These are phyloP conservation scores for Blomia tropicalis DNA, from an alignment of 2,888 invertebrate species.

Conservation along the genomic window DNA sequence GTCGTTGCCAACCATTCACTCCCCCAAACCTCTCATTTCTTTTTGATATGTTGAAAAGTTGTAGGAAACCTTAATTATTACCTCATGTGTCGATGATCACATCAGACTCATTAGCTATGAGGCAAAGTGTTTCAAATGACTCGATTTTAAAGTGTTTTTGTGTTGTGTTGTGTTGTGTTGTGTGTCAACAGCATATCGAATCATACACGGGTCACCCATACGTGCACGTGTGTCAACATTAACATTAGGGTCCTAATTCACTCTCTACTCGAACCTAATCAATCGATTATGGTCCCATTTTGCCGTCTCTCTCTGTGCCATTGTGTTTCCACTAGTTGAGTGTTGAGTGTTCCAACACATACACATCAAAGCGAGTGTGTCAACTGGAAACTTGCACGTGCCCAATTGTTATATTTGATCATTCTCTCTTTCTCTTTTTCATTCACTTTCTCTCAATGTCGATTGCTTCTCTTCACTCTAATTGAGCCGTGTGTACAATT, in stretches of 20 bases:
- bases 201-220: constrained; percentile 2
- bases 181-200: neutral
- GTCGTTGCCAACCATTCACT: too few species aligned
- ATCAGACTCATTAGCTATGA: neutral
- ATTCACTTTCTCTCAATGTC: neutral
- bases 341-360: too few species aligned
- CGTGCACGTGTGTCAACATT: constrained; percentile 7
- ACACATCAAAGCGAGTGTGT: neutral
- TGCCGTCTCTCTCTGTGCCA: neutral
- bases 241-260: neutral
- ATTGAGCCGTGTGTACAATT: neutral
- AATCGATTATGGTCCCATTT: constrained; percentile 9
- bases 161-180: neutral
- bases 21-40: too few species aligned
- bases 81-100: neutral
- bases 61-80: constrained; percentile 1
- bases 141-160: neutral
- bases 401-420: neutral
- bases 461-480: neutral
- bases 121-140: neutral
- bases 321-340: too few species aligned
- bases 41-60: too few species aligned
- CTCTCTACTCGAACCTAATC: neutral
- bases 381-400: too few species aligned
- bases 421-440: too few species aligned